A percentile compares a stretch with the other conserved stretches of the same genome.
Conservation (phyloP, 2,888 invertebrate species). For the Cylloceria caligata region DNA sequence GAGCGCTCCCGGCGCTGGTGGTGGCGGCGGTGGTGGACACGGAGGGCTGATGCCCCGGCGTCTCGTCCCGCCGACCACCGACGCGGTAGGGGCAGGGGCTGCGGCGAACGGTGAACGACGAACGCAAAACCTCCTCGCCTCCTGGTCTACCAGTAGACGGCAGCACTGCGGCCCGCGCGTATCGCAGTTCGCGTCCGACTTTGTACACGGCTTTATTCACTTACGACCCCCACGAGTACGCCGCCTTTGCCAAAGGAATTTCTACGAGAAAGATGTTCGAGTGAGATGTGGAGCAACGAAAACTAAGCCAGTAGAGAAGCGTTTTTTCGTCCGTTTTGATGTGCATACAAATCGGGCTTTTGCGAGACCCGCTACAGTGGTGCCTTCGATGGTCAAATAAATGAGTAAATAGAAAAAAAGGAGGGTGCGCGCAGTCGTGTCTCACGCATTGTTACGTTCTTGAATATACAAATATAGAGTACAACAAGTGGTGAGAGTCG, state of each 20-base stretch:
- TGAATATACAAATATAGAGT: neutral
- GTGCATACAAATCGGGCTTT: neutral
- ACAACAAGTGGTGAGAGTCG: neutral
- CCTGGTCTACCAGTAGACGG: constrained; percentile 82
- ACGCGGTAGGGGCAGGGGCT: constrained; percentile 82
- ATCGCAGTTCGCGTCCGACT: constrained; percentile 79
- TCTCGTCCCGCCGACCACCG: constrained; percentile 57
- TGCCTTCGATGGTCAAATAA: neutral
- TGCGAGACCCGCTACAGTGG: neutral
- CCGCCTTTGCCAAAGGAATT: constrained; percentile 49
- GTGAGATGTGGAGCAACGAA: neutral
- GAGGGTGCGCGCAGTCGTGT: neutral
- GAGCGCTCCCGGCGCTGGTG: constrained; percentile 76
- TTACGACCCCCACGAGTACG: constrained; percentile 56
- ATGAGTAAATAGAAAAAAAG: neutral
- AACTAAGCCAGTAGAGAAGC: neutral
- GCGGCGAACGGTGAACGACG: constrained; percentile 73
- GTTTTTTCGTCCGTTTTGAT: neutral
- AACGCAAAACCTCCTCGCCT: constrained; percentile 68
- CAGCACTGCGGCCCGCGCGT: constrained; percentile 84
- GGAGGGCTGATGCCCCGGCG: constrained; percentile 65
- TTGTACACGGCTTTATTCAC: constrained; percentile 61
- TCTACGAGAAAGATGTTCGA: constrained; percentile 3
- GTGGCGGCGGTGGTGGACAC: constrained; percentile 66
- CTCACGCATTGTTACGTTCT: neutral